phyloP scores from a whole-genome alignment of 2,113 vertebrate species.

The Mobula hypostoma region DNA sequence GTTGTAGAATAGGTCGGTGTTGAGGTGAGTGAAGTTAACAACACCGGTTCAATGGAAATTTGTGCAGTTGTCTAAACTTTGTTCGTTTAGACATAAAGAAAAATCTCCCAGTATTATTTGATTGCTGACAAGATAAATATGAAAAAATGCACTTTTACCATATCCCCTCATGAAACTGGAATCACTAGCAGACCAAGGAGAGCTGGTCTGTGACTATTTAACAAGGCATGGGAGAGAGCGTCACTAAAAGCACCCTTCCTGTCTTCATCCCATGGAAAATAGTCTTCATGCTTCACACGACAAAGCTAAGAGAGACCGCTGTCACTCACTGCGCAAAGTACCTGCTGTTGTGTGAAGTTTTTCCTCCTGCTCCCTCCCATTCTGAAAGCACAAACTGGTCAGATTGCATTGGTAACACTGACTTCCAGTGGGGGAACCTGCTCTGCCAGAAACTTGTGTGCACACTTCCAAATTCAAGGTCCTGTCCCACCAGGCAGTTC shows the following conservation, averaged over 20 bases:
- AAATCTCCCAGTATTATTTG: not conserved
- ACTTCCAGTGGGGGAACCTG: not conserved
- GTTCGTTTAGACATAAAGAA: not conserved
- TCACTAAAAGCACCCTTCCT: not conserved
- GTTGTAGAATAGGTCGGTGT: too few species aligned
- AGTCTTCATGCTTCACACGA: not conserved
- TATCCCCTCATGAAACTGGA: not conserved
- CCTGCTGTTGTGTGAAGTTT: not conserved
- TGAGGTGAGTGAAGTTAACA: too few species aligned
- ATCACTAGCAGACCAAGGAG: not conserved
- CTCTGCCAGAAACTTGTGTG: too few species aligned
- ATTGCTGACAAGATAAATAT: not conserved
- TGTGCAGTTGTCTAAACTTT: not conserved
- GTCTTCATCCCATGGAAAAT: not conserved
- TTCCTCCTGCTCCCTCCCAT: not conserved
- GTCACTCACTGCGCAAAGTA: not conserved
- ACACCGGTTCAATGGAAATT: not conserved
- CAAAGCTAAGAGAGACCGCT: not conserved
- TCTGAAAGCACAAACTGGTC: not conserved
- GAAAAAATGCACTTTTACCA: not conserved
- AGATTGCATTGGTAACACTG: not conserved
- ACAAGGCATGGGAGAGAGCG: not conserved
- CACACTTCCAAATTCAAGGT: not conserved
- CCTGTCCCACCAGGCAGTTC: not conserved
- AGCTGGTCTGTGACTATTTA: not conserved